These are phyloP conservation scores for Anthrax anthrax DNA, from an alignment of 2,888 invertebrate species.

Conservation along the genomic window DNA sequence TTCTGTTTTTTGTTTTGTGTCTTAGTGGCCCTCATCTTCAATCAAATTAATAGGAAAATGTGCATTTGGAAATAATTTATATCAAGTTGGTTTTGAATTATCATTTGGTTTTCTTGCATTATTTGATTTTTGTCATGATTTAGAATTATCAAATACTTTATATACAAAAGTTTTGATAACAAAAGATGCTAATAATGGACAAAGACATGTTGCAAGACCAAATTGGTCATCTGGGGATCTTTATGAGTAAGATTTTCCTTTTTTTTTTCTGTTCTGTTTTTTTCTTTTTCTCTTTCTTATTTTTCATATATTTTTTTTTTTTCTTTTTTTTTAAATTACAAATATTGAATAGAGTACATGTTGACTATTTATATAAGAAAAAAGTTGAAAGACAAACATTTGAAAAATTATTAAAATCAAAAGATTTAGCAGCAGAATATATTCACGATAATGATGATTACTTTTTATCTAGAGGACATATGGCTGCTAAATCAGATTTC, in stretches of 20 bases:
- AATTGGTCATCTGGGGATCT: conserved; percentile 13
- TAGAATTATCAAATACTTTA: conserved; percentile 15
- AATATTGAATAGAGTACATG: conserved; percentile 1
- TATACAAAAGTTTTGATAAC: conserved; percentile 18
- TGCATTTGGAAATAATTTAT: conserved; percentile 8
- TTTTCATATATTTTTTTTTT: not conserved
- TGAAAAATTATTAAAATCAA: conserved; percentile 17
- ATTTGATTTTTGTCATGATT: conserved; percentile 21
- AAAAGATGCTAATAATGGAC: conserved; percentile 15
- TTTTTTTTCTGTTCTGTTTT: not conserved
- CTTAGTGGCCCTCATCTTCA: conserved; percentile 10
- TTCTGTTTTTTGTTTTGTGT: too few relatives aligned
- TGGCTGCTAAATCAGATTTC: conserved; percentile 38
- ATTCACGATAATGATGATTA: conserved; percentile 12
- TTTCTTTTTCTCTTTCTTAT: too few relatives aligned
- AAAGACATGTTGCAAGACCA: conserved; percentile 18
- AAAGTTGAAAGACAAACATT: conserved; percentile 17
- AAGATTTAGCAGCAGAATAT: conserved; percentile 17
- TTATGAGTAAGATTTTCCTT: conserved; percentile 14
- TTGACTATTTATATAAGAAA: conserved; percentile 14
- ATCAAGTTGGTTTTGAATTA: conserved; percentile 20
- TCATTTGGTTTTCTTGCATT: conserved; percentile 16
- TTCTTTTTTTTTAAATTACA: not conserved
- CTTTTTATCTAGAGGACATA: conserved; percentile 37
- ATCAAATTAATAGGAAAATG: conserved; percentile 13